phyloP scores from a whole-genome alignment of 2,113 vertebrate species.

The Chroicocephalus ridibundus region DNA sequence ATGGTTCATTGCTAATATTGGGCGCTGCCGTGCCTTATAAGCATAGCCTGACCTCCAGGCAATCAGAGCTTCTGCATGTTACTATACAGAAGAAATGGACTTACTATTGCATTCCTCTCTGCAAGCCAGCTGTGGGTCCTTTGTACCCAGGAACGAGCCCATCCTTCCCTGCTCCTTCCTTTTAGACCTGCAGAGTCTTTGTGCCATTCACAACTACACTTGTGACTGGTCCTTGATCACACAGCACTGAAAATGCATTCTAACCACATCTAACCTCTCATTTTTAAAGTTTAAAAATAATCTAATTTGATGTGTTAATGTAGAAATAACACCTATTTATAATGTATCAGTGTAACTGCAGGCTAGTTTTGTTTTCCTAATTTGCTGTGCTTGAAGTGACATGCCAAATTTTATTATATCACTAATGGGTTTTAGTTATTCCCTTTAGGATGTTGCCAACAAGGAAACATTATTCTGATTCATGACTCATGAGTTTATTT shows the following conservation, averaged over 20 bases:
- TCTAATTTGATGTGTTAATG: slow-evolving; percentile 19
- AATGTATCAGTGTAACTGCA: slow-evolving; percentile 51
- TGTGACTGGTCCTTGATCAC: not conserved
- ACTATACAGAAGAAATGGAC: not conserved
- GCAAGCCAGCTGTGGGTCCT: not conserved
- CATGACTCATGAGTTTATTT: slow-evolving; percentile 26
- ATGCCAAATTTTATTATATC: slow-evolving; percentile 37
- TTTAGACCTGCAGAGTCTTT: not conserved
- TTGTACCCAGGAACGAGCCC: not conserved
- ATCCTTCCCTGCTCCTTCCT: not conserved
- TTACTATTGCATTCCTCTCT: not conserved
- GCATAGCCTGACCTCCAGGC: not conserved
- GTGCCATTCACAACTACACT: not conserved
- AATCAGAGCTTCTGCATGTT: not conserved
- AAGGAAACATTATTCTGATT: slow-evolving; percentile 30
- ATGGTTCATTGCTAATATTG: not conserved
- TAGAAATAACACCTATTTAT: slow-evolving; percentile 40
- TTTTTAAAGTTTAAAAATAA: not conserved
- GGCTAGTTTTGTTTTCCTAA: slow-evolving; percentile 60
- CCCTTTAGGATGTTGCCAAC: slow-evolving; percentile 27
- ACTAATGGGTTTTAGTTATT: slow-evolving; percentile 34
- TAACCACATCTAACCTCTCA: not conserved
- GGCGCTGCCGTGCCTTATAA: not conserved
- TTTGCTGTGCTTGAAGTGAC: slow-evolving; percentile 48
- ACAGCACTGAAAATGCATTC: not conserved